Base-by-base conservation (phyloP, 1,140 invertebrate genomes). In the Halictus rubicundus region DNA sequence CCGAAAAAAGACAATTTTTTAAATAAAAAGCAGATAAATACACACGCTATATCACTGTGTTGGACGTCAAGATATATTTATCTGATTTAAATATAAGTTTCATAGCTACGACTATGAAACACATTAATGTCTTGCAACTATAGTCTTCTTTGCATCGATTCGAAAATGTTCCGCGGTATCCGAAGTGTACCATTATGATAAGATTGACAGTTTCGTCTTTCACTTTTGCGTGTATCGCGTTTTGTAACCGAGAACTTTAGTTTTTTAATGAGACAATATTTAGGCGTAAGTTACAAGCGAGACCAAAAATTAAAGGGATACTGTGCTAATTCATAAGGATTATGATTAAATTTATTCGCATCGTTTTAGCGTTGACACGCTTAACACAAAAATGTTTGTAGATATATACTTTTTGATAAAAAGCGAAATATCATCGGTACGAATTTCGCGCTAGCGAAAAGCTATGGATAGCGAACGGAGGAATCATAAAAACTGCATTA, bases 221-320 rank as follows among this genome's bases (percentile, higher is more conserved):
- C n/a, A 7, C 64, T 66, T 42, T 66, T 46, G 64, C n/a, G 5
- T 66, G 39, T 49, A 21, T 12, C 37, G 42, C 63, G 72, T 80
- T 85, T 66, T 57, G 63, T 70, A 72, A 80, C 81, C 54, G 46
- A 72, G 23, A 78, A 87, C 84, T 87, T 87, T 85, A 86, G 82
- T 89, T 89, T 88, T 88, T 57, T 83, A 89, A 89, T 69, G 84
- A 91, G 91, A 92, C 90, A 92, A 92, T 92, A 92, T 91, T 87
- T 91, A 91, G 90, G 86, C 83, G 69, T 92, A 92, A 91, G 88
- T 89, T 90, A 86, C 73, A 84, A 91, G 75, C 78, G 86, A 92
- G 88, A 92, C 90, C 90, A 92, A 91, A 92, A 92, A 91, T 89
- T 92, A 88, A 87, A 87, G 65, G 70, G 79, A 85, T 90, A 89